Base-by-base conservation (phyloP, 2,797 vertebrate genomes). In the Gallinago solitaria region DNA sequence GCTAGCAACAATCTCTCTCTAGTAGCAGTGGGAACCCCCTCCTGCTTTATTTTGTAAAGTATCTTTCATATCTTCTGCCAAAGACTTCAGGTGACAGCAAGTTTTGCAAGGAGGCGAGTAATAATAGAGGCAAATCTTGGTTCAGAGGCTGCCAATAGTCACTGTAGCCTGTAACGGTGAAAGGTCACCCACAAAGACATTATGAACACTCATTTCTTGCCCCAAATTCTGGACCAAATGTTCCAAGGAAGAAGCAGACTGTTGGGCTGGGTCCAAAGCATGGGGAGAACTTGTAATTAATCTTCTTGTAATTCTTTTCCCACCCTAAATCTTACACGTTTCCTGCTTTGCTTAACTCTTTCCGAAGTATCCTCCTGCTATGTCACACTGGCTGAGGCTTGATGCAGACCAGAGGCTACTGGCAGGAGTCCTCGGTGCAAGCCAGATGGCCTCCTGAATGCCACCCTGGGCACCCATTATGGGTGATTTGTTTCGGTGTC, bases 61-160 rank as follows among this genome's bases (percentile, higher is more conserved):
- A 94, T 94, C 93, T 97, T 96, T 96, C 88, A 96, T 96, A 97
- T 97, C 96, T 97, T 95, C 90, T 97, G 95, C 96, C 96, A 96
- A 97, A 95, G 94, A 90, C 94, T 90, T 87, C 41, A 93, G 94
- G 93, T 86, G 67, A 93, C 93, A 95, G 87, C 65, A 78, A 89
- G 84, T 95, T 93, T 96, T 95, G 90, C 92, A 97, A 96, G 90
- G 70, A 94, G 94, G 47, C 41, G 0, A 94, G 86, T 83, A 95
- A 88, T 91, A 95, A 85, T 63, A 87, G 89, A 89, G 89, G 74
- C 79, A 91, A 86, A 74, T 89, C 87, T 84, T 92, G 77, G 71
- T 91, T 88, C 80, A 95, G 83, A 82, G 63, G 59, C 91, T 95
- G 90, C 81, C 90, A 90, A 77, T 81, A 82, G 68, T 77, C 77